Percentiles rank a stretch among this genome's conserved stretches.
phyloP scores from a whole-genome alignment of 2,888 invertebrate genomes.

The Tipula confusa region DNA sequence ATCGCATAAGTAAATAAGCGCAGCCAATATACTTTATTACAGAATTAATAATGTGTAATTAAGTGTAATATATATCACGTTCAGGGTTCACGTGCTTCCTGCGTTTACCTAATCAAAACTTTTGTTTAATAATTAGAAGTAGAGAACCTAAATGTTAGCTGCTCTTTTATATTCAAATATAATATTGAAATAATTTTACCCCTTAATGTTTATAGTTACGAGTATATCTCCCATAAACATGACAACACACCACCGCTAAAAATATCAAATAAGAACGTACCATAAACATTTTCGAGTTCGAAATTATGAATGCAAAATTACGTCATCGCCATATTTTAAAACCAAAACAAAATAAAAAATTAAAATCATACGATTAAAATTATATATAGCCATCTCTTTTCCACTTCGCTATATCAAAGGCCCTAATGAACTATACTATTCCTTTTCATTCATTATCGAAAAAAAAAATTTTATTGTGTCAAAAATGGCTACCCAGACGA shows the following conservation, averaged over 20 bases:
- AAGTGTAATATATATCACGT: too few relatives aligned
- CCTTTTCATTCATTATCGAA: background rate
- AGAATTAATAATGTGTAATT: too few relatives aligned
- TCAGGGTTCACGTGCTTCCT: too few relatives aligned
- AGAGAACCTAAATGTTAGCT: too few relatives aligned
- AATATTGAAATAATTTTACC: too few relatives aligned
- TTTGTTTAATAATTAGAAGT: too few relatives aligned
- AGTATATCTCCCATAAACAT: background rate
- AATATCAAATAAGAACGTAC: too few relatives aligned
- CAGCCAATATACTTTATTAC: too few relatives aligned
- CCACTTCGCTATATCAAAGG: background rate
- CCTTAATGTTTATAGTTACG: background rate
- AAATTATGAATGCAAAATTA: background rate
- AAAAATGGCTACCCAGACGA: conserved; percentile 27
- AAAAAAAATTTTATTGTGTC: background rate
- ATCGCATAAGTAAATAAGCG: too few relatives aligned
- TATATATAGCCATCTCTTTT: background rate
- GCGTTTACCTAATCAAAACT: too few relatives aligned
- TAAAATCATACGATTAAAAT: background rate
- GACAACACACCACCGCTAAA: background rate
- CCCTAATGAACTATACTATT: background rate
- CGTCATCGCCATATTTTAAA: background rate
- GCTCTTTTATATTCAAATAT: too few relatives aligned
- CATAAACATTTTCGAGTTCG: background rate
- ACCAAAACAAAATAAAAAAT: background rate